Conservation (phyloP, 2,113 vertebrate genomes). For the Protobothrops mucrosquamatus region DNA sequence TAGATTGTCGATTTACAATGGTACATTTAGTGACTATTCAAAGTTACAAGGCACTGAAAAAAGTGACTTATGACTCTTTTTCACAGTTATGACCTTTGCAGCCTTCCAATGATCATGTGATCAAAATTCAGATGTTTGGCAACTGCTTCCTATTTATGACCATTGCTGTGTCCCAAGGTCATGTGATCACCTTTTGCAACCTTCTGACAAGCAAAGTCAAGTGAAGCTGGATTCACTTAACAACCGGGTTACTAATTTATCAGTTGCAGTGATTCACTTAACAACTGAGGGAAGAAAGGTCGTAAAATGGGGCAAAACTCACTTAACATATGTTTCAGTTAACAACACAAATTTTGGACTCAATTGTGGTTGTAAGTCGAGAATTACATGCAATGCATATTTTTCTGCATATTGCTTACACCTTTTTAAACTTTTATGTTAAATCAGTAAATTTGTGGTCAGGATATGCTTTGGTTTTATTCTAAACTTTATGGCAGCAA, state of each 20-base stretch:
- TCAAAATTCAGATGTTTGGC: not conserved
- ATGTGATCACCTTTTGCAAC: not conserved
- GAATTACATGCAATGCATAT: not conserved
- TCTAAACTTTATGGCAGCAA: constrained; percentile 14
- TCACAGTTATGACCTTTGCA: not conserved
- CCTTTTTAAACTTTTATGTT: not conserved
- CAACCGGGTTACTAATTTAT: not conserved
- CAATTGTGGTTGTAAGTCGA: not conserved
- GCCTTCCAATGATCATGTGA: not conserved
- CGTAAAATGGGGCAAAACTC: not conserved
- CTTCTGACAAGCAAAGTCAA: not conserved
- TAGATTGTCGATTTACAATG: not conserved
- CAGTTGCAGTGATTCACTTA: not conserved
- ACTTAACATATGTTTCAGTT: not conserved
- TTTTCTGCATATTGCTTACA: not conserved
- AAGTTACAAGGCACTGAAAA: not conserved
- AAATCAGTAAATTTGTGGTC: not conserved
- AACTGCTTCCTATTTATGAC: not conserved
- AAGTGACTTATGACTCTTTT: not conserved
- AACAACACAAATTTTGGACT: not conserved
- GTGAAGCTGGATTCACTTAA: not conserved
- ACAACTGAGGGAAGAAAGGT: not conserved
- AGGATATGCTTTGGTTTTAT: not conserved
- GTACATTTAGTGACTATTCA: not conserved
- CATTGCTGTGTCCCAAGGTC: not conserved